These are phyloP conservation scores for Zosterops borbonicus DNA, from an alignment of 2,113 vertebrate species.

Conservation along the genomic window DNA sequence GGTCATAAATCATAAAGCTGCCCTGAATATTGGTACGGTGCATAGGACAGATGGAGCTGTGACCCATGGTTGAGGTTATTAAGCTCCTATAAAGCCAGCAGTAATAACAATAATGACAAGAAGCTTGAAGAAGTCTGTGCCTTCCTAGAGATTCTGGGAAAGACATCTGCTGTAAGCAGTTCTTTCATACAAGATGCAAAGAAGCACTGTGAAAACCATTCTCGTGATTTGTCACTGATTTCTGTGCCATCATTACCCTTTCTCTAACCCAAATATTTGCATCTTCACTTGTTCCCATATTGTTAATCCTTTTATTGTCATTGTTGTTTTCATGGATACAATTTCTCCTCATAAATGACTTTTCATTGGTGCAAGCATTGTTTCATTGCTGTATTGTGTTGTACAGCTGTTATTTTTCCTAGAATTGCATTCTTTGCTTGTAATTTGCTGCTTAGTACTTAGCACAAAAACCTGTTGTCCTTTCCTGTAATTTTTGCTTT, in stretches of 20 bases:
- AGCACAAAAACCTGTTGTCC: background rate
- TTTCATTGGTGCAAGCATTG: conserved; percentile 3
- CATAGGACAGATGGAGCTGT: background rate
- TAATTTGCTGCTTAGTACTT: background rate
- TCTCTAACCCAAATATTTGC: conserved; percentile 55
- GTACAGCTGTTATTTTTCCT: background rate
- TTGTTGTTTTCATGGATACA: background rate
- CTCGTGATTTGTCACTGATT: background rate
- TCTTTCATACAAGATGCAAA: background rate
- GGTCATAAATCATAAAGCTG: background rate
- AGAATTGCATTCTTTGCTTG: background rate
- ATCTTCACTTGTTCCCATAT: background rate
- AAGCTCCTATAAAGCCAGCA: background rate
- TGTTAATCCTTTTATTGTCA: background rate
- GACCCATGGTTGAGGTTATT: background rate
- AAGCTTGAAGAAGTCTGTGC: background rate
- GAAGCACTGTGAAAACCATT: background rate
- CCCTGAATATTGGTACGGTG: background rate
- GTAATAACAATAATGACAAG: background rate
- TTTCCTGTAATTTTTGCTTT: background rate
- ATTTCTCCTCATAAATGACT: conserved; percentile 24
- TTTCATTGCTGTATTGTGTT: background rate
- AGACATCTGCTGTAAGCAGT: background rate
- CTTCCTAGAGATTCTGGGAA: background rate
- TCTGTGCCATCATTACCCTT: background rate